These are phyloP conservation scores for Struthidea cinerea DNA, from an alignment of 2,113 vertebrate species.

Conservation along the genomic window DNA sequence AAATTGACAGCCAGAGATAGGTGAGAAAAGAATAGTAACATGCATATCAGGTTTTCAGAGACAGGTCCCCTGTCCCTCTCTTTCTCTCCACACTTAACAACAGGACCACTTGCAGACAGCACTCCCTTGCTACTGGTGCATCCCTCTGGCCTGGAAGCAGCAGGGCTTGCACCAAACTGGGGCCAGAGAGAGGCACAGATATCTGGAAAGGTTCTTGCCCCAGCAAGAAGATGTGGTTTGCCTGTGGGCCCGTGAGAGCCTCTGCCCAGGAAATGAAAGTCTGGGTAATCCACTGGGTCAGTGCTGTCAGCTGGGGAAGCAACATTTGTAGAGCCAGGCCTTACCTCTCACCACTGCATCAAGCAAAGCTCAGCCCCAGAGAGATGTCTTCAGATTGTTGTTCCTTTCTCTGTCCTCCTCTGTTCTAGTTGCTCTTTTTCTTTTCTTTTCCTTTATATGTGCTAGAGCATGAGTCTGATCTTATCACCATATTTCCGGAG, in stretches of 20 bases:
- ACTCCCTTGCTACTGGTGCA: not conserved
- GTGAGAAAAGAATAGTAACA: not conserved
- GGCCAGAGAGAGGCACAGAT: not conserved
- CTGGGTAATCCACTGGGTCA: not conserved
- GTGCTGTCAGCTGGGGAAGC: not conserved
- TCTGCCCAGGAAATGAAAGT: not conserved
- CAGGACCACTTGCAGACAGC: not conserved
- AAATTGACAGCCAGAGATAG: not conserved
- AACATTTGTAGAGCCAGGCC: not conserved
- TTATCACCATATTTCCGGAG: not conserved
- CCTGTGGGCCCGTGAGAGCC: too few relatives aligned
- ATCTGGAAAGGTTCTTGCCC: not conserved
- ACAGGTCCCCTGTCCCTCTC: not conserved
- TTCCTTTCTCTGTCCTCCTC: not conserved
- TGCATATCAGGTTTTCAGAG: not conserved
- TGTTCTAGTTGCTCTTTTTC: not conserved
- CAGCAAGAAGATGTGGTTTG: not conserved
- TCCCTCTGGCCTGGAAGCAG: too few relatives aligned
- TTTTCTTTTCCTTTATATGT: not conserved
- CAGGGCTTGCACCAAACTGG: not conserved
- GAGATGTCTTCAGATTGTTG: not conserved
- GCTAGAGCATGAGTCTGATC: not conserved
- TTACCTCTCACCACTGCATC: accelerated
- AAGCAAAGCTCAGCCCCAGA: not conserved
- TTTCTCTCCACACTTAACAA: not conserved